Evolutionary conservation across 2,888 invertebrate genomes (phyloP).

Genomic region (Buathra laborator): DNA sequence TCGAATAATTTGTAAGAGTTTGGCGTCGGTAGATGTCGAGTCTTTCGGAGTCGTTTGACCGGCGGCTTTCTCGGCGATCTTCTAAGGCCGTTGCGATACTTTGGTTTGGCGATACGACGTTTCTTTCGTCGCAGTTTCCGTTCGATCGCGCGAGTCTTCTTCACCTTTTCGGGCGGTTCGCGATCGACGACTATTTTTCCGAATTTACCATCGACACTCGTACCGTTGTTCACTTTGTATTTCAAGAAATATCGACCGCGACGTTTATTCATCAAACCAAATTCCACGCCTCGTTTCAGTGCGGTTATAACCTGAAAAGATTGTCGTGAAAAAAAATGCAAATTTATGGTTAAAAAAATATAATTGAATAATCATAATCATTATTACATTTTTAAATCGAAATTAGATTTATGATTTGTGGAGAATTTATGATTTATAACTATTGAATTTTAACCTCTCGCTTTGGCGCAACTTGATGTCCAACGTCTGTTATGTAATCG

Average conservation of each 20-base stretch:
- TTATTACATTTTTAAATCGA: neutral
- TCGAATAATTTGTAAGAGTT: constrained; percentile 70
- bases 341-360: neutral
- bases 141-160: constrained; percentile 14
- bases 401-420: neutral
- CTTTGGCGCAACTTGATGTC: constrained; percentile 71
- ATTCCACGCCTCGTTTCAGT: constrained; percentile 75
- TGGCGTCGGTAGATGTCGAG: constrained; percentile 39
- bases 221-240: constrained; percentile 24
- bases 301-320: constrained; percentile 71
- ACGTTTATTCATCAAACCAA: constrained; percentile 73
- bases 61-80: constrained; percentile 46
- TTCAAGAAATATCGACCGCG: constrained; percentile 72
- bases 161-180: neutral
- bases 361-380: no score
- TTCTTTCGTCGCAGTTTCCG: constrained; percentile 46
- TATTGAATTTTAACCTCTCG: constrained; percentile 70
- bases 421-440: neutral
- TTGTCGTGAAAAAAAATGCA: neutral
- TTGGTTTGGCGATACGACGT: constrained; percentile 30
- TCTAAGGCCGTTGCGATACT: constrained; percentile 15
- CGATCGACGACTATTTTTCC: constrained; percentile 20
- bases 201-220: constrained; percentile 15
- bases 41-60: constrained; percentile 40
- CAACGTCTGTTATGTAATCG: constrained; percentile 70